Evolutionary conservation across 2,888 invertebrate genomes (phyloP).

Genomic region (Conomelus anceps): DNA sequence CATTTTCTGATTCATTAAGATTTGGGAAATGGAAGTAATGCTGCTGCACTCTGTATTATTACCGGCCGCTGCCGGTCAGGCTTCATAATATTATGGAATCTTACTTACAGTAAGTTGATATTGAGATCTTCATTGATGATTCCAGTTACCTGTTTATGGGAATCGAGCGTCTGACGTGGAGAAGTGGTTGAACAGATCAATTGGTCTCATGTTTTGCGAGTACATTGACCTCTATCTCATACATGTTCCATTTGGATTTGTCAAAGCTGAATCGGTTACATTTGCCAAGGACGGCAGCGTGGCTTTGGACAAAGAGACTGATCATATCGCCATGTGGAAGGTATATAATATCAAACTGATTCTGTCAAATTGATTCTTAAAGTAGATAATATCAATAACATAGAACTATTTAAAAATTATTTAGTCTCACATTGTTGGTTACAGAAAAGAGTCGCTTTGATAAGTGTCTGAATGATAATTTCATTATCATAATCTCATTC

Average conservation of each 20-base stretch:
- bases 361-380: neutral
- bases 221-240: slow-evolving; percentile 74
- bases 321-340: slow-evolving; percentile 67
- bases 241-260: slow-evolving; percentile 67
- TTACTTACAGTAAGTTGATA: neutral
- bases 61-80: too few relatives aligned
- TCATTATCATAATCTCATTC: too few relatives aligned
- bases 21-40: too few relatives aligned
- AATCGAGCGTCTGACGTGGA: slow-evolving; percentile 60
- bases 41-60: too few relatives aligned
- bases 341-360: slow-evolving; percentile 40
- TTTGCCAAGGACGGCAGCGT: slow-evolving; percentile 53
- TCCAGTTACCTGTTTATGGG: slow-evolving; percentile 61
- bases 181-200: slow-evolving; percentile 56
- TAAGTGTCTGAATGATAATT: too few relatives aligned
- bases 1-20: too few relatives aligned
- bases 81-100: too few relatives aligned
- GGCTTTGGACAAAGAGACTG: slow-evolving; percentile 53
- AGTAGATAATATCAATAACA: neutral
- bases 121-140: slow-evolving; percentile 27
- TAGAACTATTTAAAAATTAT: too few relatives aligned
- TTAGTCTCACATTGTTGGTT: too few relatives aligned
- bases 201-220: slow-evolving; percentile 55
- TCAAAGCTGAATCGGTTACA: slow-evolving; percentile 47
- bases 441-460: too few relatives aligned